phyloP scores from a whole-genome alignment of 1,140 invertebrate genomes.

The Muscidifurax raptorellus region DNA sequence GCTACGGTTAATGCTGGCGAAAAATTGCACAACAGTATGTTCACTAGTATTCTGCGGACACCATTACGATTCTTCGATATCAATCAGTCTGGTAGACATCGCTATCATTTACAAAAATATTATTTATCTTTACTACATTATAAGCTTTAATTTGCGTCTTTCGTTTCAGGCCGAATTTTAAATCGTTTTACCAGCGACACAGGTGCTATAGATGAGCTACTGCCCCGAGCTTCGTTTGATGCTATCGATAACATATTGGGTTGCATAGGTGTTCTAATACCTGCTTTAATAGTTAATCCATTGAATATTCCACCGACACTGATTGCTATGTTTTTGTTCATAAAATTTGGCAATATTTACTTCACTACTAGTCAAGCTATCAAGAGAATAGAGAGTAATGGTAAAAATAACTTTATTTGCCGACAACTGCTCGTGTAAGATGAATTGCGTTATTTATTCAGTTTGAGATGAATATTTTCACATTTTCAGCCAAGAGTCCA shows the following conservation, averaged over 20 bases:
- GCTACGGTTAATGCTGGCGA: conserved; percentile 81
- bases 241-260: conserved; percentile 78
- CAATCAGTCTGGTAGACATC: conserved; percentile 78
- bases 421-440: neutral
- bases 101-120: neutral
- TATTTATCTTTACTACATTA: neutral
- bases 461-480: conserved; percentile 5
- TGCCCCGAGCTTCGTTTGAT: conserved; percentile 86
- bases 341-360: conserved; percentile 83
- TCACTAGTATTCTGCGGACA: conserved; percentile 77
- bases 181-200: conserved; percentile 92
- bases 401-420: conserved; percentile 75
- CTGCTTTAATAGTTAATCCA: conserved; percentile 83
- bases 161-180: conserved; percentile 82
- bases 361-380: conserved; percentile 85
- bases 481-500: conserved; percentile 80
- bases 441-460: neutral
- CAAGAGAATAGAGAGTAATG: conserved; percentile 87
- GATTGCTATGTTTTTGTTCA: conserved; percentile 81
- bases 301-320: conserved; percentile 84
- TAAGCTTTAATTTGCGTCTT: neutral
- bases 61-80: conserved; percentile 83
- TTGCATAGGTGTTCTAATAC: conserved; percentile 68
- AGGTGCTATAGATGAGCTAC: conserved; percentile 87
- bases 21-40: conserved; percentile 82